phyloP scores from a whole-genome alignment of 1,140 invertebrate species.

The Hestina assimilis region DNA sequence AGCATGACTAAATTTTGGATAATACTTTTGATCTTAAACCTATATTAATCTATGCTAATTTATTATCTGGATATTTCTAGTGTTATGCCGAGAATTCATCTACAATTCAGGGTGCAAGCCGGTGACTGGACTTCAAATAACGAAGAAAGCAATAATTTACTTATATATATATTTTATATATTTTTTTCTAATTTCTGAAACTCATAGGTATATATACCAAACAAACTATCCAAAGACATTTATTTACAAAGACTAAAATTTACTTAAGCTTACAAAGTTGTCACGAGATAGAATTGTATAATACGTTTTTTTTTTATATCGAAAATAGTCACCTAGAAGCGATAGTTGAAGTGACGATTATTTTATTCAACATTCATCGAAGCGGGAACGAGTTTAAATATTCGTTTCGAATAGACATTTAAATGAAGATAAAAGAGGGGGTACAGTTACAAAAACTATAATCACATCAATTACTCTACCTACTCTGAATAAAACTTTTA shows the following conservation, averaged over 20 bases:
- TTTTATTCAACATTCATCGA: constrained; percentile 61
- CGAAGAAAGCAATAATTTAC: constrained; percentile 42
- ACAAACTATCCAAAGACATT: constrained; percentile 47
- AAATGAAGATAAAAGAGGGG: not conserved
- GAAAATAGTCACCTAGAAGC: constrained; percentile 67
- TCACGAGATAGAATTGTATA: constrained; percentile 45
- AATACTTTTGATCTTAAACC: constrained; percentile 74
- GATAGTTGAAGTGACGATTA: constrained; percentile 61
- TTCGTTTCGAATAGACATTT: constrained; percentile 37
- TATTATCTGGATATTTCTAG: constrained; percentile 70
- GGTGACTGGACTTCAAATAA: constrained; percentile 48
- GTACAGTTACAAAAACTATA: constrained; percentile 20
- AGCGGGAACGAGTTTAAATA: constrained; percentile 63
- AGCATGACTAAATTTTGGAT: constrained; percentile 73
- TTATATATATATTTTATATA: constrained; percentile 10
- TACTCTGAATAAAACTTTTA: constrained; percentile 43
- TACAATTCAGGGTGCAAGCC: constrained; percentile 59
- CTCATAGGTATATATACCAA: constrained; percentile 46
- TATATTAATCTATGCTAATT: constrained; percentile 66
- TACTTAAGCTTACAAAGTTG: constrained; percentile 64
- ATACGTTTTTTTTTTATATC: constrained; percentile 42
- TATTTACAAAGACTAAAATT: constrained; percentile 70
- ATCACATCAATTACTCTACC: constrained; percentile 69
- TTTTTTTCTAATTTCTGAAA: constrained; percentile 46
- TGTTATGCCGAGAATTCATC: constrained; percentile 58